Conservation (phyloP, 1,140 invertebrate species). For the Bombus difficillimus region DNA sequence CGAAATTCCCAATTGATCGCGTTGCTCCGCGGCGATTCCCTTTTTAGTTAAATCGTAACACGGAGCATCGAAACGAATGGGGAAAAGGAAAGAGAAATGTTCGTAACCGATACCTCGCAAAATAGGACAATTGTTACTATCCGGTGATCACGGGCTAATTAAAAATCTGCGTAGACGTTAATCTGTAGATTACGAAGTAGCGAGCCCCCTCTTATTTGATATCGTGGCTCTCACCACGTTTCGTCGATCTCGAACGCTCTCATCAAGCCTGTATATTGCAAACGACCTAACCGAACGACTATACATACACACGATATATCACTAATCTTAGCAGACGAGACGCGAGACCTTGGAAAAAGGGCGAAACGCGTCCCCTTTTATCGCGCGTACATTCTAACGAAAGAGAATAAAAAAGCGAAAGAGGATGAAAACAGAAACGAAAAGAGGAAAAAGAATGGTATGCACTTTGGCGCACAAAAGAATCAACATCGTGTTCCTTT, state of each 20-base stretch:
- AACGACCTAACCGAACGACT: not conserved
- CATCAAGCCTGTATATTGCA: not conserved
- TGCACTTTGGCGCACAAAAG: slow-evolving; percentile 56
- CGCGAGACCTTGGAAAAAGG: slow-evolving; percentile 40
- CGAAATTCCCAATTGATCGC: slow-evolving; percentile 7
- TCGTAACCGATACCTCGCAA: slow-evolving; percentile 70
- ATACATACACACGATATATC: slow-evolving; percentile 17
- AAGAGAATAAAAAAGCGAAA: no score
- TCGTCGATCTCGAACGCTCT: slow-evolving; percentile 23
- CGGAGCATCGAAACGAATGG: slow-evolving; percentile 5
- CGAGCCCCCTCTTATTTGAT: not conserved
- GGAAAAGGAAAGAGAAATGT: not conserved
- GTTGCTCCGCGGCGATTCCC: not conserved
- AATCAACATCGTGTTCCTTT: slow-evolving; percentile 48
- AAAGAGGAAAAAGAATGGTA: not conserved
- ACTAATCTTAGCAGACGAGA: slow-evolving; percentile 56
- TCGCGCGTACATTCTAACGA: slow-evolving; percentile 13
- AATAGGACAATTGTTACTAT: slow-evolving; percentile 65
- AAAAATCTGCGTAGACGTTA: slow-evolving; percentile 39
- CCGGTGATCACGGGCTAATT: slow-evolving; percentile 50
- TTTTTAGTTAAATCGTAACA: slow-evolving; percentile 3
- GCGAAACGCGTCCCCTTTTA: slow-evolving; percentile 18
- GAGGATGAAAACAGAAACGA: no score
- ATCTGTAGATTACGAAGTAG: slow-evolving; percentile 31
- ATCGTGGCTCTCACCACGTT: slow-evolving; percentile 5